Base-by-base conservation (phyloP, 64 coral and sea anemone species). In the Stichodactyla helianthus region DNA sequence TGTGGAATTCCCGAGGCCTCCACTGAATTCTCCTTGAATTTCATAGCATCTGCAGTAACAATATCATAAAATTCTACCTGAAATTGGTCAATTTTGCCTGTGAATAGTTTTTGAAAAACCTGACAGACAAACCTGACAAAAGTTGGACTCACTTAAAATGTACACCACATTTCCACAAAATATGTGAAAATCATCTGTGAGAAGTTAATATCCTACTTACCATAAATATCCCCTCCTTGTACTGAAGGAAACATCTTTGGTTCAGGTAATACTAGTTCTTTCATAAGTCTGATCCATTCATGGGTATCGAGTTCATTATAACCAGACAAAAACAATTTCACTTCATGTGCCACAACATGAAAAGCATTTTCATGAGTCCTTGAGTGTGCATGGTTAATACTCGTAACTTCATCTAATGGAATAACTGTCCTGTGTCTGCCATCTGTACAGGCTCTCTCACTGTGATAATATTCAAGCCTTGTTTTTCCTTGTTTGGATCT, bases 201-300 rank as follows among this genome's bases (percentile, higher is more conserved):
- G 35, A 44, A 44, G 35, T 44, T 44, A 44, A 2, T 44, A 44
- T 44, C 15, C 16, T 17, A 79, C 94, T 79, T 79, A 95, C 94
- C 94, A 88, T 89, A 95, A 52, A 95, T 95, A 85, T 95, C 94
- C 76, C 94, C 94, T 51, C 91, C 94, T 87, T 93, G 68, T 6
- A 95, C 91, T 12, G 88, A 93, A 59, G 94, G 94, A 53, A 93
- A 92, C 54, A 95, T 77, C 70, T 95, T 95, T 51, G 94, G 94
- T 65, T 95, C 94, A 58, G 94, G 94, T 64, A 95, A 89, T 76
- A 95, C 94, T 84, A 95, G 84, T 81, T 95, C 94, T 89, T 95
- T 95, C 52, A 95, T 95, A 6, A 95, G 58, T 65, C 85, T 87
- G 27, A 95, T 51, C 94, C 94, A 95, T 81, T 95, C 94, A 58